Conservation (phyloP, 2,113 vertebrate genomes). For the Podarcis cretensis region DNA sequence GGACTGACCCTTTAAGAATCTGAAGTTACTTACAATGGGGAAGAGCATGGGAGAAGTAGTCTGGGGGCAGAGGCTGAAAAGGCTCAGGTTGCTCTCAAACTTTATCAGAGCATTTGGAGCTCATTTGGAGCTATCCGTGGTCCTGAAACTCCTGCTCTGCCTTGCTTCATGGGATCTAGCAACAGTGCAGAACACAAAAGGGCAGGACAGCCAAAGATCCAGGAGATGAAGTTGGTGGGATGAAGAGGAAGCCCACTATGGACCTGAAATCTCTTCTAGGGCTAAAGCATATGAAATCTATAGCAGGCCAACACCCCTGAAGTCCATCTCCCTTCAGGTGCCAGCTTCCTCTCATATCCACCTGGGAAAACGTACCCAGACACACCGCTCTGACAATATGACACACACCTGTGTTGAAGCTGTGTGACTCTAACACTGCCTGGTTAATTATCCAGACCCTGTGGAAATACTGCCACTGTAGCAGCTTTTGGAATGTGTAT, state of each 20-base stretch:
- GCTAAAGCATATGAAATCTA: background rate
- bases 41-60: too few species aligned
- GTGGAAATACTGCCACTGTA: conserved; percentile 13
- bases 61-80: too few species aligned
- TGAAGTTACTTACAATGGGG: too few species aligned
- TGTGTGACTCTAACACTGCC: background rate
- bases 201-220: background rate
- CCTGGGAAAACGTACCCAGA: background rate
- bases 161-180: too few species aligned
- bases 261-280: background rate
- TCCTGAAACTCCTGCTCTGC: too few species aligned
- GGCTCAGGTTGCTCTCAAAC: too few species aligned
- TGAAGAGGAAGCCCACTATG: background rate
- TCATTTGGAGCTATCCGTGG: too few species aligned
- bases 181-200: too few species aligned
- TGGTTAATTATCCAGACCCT: conserved; percentile 13
- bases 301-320: background rate
- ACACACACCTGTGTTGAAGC: conserved; percentile 5
- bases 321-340: background rate
- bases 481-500: accelerated
- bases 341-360: background rate
- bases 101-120: too few species aligned
- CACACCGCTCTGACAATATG: background rate
- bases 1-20: too few species aligned
- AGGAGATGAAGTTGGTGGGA: background rate